These are phyloP conservation scores for Calcarius lapponicus DNA, from an alignment of 2,797 vertebrate species.

Conservation along the genomic window DNA sequence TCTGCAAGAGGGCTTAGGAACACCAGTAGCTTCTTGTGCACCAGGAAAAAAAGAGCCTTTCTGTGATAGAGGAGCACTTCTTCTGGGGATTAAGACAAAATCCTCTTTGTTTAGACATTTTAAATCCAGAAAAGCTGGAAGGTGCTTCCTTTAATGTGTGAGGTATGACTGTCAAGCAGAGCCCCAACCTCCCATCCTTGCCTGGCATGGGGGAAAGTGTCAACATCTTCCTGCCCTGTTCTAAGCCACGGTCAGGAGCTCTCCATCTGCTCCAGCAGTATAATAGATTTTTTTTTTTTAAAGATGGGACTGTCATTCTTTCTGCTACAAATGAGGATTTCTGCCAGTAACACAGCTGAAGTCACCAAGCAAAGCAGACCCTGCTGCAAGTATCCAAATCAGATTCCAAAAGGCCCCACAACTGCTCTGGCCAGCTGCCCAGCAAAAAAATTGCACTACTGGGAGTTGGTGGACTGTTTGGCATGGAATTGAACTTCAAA, in stretches of 20 bases:
- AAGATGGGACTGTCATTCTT: neutral
- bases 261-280: neutral
- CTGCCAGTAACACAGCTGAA: neutral
- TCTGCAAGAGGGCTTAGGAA: constrained; percentile 27
- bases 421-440: neutral
- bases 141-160: neutral
- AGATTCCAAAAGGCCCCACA: neutral
- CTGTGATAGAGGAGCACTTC: neutral
- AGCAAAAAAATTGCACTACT: neutral
- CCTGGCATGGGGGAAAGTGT: neutral
- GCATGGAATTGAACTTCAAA: neutral
- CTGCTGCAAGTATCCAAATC: neutral
- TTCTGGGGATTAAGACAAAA: neutral
- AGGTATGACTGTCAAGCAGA: neutral
- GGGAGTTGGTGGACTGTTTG: neutral
- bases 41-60: constrained; percentile 9
- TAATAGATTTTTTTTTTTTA: neutral
- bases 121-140: neutral
- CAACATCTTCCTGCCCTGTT: neutral
- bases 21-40: neutral
- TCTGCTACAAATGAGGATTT: neutral
- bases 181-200: neutral
- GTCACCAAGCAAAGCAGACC: neutral
- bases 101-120: neutral
- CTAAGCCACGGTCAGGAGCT: neutral